A percentile compares a stretch with the other conserved stretches of the same genome.
These are phyloP conservation scores for Yasuhikotakia modesta DNA, from an alignment of 2,797 vertebrate genomes.

Conservation along the genomic window DNA sequence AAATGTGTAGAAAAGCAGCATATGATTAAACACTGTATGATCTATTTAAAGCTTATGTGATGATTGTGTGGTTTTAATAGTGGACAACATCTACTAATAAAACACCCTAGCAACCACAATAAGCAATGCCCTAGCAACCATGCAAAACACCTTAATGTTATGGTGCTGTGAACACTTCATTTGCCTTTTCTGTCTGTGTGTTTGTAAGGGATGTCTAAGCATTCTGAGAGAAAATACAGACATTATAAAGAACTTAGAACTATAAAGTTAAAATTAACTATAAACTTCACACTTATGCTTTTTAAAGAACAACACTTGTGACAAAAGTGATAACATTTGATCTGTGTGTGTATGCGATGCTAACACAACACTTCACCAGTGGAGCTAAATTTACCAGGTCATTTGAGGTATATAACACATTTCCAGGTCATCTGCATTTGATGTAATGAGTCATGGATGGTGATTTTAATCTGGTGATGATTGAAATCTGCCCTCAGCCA, in stretches of 20 bases:
- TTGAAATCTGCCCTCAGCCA: slow-evolving; percentile 46
- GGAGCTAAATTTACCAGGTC: background rate
- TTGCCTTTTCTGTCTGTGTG: too few species aligned
- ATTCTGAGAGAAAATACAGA: too few species aligned
- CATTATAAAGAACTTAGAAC: too few species aligned
- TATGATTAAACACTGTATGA: background rate
- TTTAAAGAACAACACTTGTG: too few species aligned
- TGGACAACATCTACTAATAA: background rate
- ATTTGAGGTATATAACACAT: background rate
- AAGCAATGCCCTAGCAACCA: background rate
- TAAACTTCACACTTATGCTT: too few species aligned
- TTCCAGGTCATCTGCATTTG: background rate
- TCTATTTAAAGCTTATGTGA: too few species aligned
- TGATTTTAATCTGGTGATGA: slow-evolving; percentile 10
- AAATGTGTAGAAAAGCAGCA: background rate
- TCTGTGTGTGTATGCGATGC: too few species aligned
- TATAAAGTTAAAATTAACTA: too few species aligned
- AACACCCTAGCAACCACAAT: background rate
- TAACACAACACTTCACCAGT: too few species aligned
- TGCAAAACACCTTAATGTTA: background rate
- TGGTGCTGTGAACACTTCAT: too few species aligned
- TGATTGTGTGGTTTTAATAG: background rate
- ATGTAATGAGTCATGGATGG: slow-evolving; percentile 35
- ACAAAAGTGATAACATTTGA: too few species aligned
- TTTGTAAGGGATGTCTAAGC: too few species aligned